A percentile compares a stretch with the other conserved stretches of the same genome.
phyloP scores from a whole-genome alignment of 2,113 vertebrate genomes.

The Macheiramphus alcinus region DNA sequence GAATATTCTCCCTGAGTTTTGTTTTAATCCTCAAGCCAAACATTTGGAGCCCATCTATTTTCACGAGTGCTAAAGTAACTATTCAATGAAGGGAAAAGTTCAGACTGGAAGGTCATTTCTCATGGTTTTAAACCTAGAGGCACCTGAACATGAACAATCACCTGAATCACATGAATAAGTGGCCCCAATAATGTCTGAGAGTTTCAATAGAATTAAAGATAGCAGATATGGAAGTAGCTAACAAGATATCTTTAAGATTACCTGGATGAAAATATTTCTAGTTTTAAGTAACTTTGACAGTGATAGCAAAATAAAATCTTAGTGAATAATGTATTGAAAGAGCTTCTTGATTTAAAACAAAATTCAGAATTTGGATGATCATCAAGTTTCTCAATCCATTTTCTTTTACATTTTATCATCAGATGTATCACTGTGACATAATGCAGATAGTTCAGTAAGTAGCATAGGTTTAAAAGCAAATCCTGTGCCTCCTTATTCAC shows the following conservation, averaged over 20 bases:
- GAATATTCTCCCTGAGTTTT: neutral
- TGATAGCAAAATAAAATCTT: neutral
- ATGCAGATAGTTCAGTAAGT: neutral
- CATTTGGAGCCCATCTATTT: neutral
- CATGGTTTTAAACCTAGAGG: neutral
- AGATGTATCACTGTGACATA: neutral
- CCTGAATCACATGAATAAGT: neutral
- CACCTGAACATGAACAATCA: neutral
- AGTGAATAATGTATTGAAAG: neutral
- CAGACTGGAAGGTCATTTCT: neutral
- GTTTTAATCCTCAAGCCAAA: neutral
- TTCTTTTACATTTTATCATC: neutral
- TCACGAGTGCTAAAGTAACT: neutral
- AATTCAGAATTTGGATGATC: neutral
- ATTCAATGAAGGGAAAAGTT: neutral
- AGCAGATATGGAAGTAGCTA: neutral
- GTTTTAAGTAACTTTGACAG: neutral
- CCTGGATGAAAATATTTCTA: neutral
- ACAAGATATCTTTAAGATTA: neutral
- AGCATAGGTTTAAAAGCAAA: neutral
- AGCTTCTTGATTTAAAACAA: neutral
- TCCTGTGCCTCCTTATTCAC: neutral
- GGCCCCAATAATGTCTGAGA: neutral
- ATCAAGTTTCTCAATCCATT: neutral
- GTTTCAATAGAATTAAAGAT: neutral